Conservation (phyloP, 2,113 vertebrate species). For the Cromileptes altivelis region DNA sequence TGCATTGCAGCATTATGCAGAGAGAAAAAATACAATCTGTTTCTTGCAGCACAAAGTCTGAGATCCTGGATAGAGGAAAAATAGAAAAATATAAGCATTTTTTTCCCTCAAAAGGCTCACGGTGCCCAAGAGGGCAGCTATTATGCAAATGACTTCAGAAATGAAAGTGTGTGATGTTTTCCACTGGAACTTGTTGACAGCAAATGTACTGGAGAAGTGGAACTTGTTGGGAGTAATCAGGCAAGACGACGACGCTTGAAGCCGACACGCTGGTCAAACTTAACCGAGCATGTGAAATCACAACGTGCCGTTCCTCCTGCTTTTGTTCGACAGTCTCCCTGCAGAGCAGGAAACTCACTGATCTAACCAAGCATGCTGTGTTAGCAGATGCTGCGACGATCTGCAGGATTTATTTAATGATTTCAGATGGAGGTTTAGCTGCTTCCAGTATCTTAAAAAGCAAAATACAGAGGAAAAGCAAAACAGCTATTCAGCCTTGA, state of each 20-base stretch:
- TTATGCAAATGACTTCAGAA: constrained; percentile 42
- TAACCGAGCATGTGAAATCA: constrained; percentile 64
- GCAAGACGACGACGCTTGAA: constrained; percentile 41
- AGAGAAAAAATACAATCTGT: background rate
- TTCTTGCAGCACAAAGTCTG: background rate
- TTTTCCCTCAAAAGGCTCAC: background rate
- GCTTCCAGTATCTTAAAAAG: background rate
- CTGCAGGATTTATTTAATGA: constrained; percentile 26
- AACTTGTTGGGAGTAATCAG: constrained; percentile 73
- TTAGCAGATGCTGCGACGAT: constrained; percentile 32
- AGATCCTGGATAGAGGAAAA: background rate
- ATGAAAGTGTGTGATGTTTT: constrained; percentile 55
- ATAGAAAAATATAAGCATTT: background rate
- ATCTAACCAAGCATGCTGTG: constrained; percentile 39
- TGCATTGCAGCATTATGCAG: no score
- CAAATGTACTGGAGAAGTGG: constrained; percentile 45
- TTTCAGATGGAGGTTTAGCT: constrained; percentile 7
- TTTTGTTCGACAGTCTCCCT: constrained; percentile 38
- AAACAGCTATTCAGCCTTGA: constrained; percentile 11
- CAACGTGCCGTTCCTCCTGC: background rate
- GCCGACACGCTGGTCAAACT: constrained; percentile 61
- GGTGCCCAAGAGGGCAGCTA: constrained; percentile 16
- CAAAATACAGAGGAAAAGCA: background rate
- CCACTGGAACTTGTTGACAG: constrained; percentile 48
- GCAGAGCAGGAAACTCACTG: constrained; percentile 25